Percentiles rank a stretch among this genome's conserved stretches.
phyloP scores from a whole-genome alignment of 1,140 invertebrate species.

The Acarapis woodi region DNA sequence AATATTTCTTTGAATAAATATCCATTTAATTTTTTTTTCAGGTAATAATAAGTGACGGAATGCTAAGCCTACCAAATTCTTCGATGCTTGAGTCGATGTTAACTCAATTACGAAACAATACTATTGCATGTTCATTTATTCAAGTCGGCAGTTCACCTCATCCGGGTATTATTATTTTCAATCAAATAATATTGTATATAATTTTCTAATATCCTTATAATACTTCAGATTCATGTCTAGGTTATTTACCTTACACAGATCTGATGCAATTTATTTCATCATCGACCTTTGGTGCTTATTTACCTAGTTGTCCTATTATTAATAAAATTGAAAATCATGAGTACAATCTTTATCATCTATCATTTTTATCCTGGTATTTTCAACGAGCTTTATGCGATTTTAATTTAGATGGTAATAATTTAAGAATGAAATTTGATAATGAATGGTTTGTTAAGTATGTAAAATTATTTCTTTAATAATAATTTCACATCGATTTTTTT shows the following conservation, averaged over 20 bases:
- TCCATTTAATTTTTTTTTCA: no score
- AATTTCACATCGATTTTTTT: neutral
- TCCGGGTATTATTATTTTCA: no score
- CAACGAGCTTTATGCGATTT: constrained; percentile 20
- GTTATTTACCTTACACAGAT: constrained; percentile 36
- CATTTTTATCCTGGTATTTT: constrained; percentile 43
- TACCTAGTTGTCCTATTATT: constrained; percentile 16
- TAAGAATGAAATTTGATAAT: neutral
- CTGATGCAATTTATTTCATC: constrained; percentile 43
- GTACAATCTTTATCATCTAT: constrained; percentile 39
- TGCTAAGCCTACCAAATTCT: constrained; percentile 41
- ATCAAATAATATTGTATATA: no score
- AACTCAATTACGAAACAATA: constrained; percentile 38
- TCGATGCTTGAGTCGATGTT: constrained; percentile 38
- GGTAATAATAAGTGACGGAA: constrained; percentile 46
- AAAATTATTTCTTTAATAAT: neutral
- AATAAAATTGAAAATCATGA: constrained; percentile 13
- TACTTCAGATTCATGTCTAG: constrained; percentile 30
- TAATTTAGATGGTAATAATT: constrained; percentile 10
- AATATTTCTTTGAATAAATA: constrained; percentile 3
- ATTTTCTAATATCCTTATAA: no score
- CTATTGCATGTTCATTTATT: constrained; percentile 46
- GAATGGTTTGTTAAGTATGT: neutral
- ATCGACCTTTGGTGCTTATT: constrained; percentile 43
- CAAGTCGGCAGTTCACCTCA: constrained; percentile 37